These are phyloP conservation scores for Gandaritis pyraliata DNA, from an alignment of 2,888 invertebrate genomes.

Conservation along the genomic window DNA sequence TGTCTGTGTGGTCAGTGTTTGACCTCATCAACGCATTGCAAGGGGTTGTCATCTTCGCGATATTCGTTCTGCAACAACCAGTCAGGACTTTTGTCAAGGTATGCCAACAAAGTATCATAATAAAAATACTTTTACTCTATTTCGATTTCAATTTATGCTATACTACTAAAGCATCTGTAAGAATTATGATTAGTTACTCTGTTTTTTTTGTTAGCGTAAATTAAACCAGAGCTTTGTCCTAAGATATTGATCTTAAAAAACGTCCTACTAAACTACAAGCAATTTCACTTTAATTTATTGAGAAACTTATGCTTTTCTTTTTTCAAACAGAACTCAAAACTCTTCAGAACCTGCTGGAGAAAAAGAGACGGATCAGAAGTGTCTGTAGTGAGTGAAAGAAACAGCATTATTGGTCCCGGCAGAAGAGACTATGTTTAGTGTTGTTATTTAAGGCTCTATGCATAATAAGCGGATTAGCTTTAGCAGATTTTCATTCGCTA, in stretches of 20 bases:
- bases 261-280: too few species aligned
- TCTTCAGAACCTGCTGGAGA: slow-evolving; percentile 68
- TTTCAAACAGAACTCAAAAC: slow-evolving; percentile 64
- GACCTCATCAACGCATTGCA: slow-evolving; percentile 89
- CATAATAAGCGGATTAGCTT: slow-evolving; percentile 19
- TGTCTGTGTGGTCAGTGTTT: slow-evolving; percentile 85
- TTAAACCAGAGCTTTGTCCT: too few species aligned
- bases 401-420: slow-evolving; percentile 70
- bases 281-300: too few species aligned
- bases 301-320: slow-evolving; percentile 2
- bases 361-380: slow-evolving; percentile 75
- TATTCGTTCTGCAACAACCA: slow-evolving; percentile 84
- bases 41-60: slow-evolving; percentile 87
- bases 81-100: slow-evolving; percentile 72
- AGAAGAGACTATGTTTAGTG: slow-evolving; percentile 76
- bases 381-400: slow-evolving; percentile 77
- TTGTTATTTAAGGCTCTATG: slow-evolving; percentile 29
- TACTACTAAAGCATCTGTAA: too few species aligned
- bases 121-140: too few species aligned
- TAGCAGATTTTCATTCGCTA: neutral
- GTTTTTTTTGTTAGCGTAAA: too few species aligned
- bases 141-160: too few species aligned
- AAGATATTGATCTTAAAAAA: too few species aligned
- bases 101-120: neutral
- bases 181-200: too few species aligned